Evolutionary conservation across 2,888 invertebrate genomes (phyloP), one percentile per base, ranked within the genome.

Genomic region (Phymatocera aterrima): DNA sequence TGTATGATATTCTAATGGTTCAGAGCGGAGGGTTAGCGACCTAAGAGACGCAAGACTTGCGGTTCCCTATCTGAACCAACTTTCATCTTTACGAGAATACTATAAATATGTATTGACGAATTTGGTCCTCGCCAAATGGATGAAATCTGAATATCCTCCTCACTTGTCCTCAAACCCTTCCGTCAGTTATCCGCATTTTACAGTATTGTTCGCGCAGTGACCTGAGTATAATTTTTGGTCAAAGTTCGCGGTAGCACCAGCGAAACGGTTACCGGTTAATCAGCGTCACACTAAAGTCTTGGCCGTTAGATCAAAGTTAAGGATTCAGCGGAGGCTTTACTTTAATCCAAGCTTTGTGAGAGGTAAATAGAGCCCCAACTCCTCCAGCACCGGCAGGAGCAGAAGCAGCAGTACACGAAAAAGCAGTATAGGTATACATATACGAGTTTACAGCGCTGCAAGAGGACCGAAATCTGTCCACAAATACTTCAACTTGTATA

Each of bases 261-360:
- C 43, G 10, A 10, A 10, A 18, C 48, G 34, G 70, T 51, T 48
- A 34, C 51, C 72, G 51, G n/a, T 51, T 72, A 72, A 72, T 72
- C 72, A 72, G 72, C 72, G 72, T 72, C 72, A 72, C 72, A 51
- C 72, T 72, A 72, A 72, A 72, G 72, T 72, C 72, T 72, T 72
- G 51, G 51, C 72, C 72, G 43, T 72, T 72, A 72, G 72, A 72
- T 72, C 72, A 72, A 72, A 72, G 72, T 72, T 72, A 10, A 72
- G 72, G 72, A 72, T 72, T 72, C 51, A 72, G 72, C 31, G 31
- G 34, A 51, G 72, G 72, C n/a, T 72, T 72, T 72, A 51, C 72
- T 72, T 72, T 72, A 72, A 72, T 72, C 72, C 72, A 21, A 72
- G 72, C 72, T 72, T 72, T 72, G 72, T 72, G 72, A 51, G 72